Conservation (phyloP, 1,140 invertebrate genomes). For the Ridgeia piscesae region DNA sequence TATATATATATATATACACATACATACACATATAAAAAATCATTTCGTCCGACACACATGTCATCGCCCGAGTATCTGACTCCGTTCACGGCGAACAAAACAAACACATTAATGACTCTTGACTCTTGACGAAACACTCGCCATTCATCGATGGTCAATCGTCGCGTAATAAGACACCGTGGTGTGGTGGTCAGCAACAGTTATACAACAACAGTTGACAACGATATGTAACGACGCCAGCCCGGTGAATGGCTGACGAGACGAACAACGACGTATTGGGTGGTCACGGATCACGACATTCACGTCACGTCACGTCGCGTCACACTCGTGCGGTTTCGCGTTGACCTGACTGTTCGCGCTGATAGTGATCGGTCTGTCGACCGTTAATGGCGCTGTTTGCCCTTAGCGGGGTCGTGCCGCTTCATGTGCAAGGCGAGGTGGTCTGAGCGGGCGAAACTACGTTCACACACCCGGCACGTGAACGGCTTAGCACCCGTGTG, state of each 20-base stretch:
- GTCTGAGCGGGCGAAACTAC: conserved; percentile 70
- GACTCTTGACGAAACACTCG: background rate
- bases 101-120: background rate
- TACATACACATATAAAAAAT: background rate
- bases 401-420: conserved; percentile 59
- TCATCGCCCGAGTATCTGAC: background rate
- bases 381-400: background rate
- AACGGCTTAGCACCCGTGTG: conserved; percentile 60
- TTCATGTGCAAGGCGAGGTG: conserved; percentile 72
- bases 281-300: background rate
- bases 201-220: background rate
- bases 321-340: background rate
- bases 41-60: background rate
- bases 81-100: background rate
- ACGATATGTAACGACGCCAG: background rate
- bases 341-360: too few relatives aligned
- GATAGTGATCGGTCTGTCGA: background rate
- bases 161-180: background rate
- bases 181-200: background rate
- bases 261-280: background rate
- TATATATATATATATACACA: too few relatives aligned
- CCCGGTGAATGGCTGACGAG: background rate
- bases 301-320: too few relatives aligned
- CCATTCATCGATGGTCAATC: background rate
- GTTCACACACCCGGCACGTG: conserved; percentile 72